Conservation (phyloP, 2,113 vertebrate species). For the Mungos mungo region DNA sequence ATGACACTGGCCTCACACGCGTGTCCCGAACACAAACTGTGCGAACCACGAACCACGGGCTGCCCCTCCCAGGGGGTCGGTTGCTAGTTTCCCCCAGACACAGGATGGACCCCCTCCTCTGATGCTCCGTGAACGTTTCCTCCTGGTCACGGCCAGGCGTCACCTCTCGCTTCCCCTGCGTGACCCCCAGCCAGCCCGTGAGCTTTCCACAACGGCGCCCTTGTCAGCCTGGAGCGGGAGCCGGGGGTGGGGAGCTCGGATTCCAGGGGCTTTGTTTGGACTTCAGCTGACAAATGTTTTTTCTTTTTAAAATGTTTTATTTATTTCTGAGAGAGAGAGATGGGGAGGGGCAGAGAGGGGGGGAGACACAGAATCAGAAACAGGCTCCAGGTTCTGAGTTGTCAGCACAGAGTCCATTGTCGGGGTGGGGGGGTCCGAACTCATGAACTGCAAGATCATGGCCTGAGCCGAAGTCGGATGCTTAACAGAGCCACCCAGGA, state of each 20-base stretch:
- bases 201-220: fast-evolving
- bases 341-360: too few species aligned
- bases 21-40: fast-evolving
- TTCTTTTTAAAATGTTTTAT: too few species aligned
- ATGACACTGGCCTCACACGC: fast-evolving
- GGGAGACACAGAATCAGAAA: too few species aligned
- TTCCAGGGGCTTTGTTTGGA: not conserved
- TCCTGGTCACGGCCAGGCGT: fast-evolving
- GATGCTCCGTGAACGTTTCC: too few species aligned
- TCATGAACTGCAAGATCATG: too few species aligned
- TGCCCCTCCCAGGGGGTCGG: fast-evolving
- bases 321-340: too few species aligned
- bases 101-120: fast-evolving
- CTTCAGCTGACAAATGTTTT: not conserved
- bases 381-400: too few species aligned
- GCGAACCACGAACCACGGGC: fast-evolving
- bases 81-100: fast-evolving
- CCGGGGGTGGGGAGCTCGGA: fast-evolving
- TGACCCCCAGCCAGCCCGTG: too few species aligned
- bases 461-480: too few species aligned
- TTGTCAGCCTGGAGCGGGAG: not conserved
- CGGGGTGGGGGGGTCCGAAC: too few species aligned
- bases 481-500: too few species aligned
- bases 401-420: too few species aligned
- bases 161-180: not conserved